Conservation (phyloP, 2,888 invertebrate species). For the Nezara viridula region DNA sequence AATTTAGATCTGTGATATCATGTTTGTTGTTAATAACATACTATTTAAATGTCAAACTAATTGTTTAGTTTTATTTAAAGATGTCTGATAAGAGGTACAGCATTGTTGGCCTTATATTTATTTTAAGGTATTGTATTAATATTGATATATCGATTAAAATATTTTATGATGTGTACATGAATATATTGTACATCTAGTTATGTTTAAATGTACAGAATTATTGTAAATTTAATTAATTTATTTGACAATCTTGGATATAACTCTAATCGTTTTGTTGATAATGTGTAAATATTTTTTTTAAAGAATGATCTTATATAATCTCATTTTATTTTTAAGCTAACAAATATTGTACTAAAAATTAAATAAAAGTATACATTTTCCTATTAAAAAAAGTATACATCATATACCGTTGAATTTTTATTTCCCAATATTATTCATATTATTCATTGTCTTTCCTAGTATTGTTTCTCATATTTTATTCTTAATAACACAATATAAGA, state of each 20-base stretch:
- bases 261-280: not conserved
- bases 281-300: slow-evolving; percentile 32
- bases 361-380: slow-evolving; percentile 31
- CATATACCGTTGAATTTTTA: not conserved
- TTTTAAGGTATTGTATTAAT: slow-evolving; percentile 14
- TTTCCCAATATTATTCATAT: not conserved
- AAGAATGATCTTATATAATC: not conserved
- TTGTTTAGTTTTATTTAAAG: slow-evolving; percentile 51
- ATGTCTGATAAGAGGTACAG: not conserved
- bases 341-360: slow-evolving; percentile 19
- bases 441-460: too few species aligned
- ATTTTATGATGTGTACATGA: slow-evolving; percentile 52
- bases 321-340: slow-evolving; percentile 36
- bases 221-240: slow-evolving; percentile 59
- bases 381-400: not conserved
- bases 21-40: slow-evolving; percentile 58
- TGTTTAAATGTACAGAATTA: slow-evolving; percentile 56
- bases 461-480: too few species aligned
- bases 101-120: slow-evolving; percentile 51
- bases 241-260: slow-evolving; percentile 49
- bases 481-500: not conserved
- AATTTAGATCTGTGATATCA: slow-evolving; percentile 64
- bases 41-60: slow-evolving; percentile 52
- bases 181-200: slow-evolving; percentile 48
- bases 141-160: slow-evolving; percentile 21